Evolutionary conservation across 1,140 invertebrate species (phyloP), one percentile per base, ranked within the genome.

Genomic region (Cherax destructor): DNA sequence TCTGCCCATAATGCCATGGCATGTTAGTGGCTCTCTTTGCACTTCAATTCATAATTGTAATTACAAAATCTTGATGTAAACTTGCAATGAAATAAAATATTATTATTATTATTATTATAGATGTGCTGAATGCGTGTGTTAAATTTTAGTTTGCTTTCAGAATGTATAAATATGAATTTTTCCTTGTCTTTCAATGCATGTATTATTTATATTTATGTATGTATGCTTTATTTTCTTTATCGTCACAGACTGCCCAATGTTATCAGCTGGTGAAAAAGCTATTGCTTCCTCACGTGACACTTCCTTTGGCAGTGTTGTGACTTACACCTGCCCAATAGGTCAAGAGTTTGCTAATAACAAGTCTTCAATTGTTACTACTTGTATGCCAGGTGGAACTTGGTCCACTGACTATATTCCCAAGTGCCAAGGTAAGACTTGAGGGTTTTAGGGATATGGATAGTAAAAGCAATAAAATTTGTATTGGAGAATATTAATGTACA

Each of bases 271-370:
- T 78, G 96, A 96, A 93, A 97, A 97, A 93, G 98, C 98, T 50
- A 95, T 98, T 93, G 97, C 97, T 56, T 98, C 98, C 24, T 98
- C 97, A 94, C 96, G 98, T 94, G 98, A 99, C 94, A 98, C 98
- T 50, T 97, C 97, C 78, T 99, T 99, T 95, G 98, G 98, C 92
- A 98, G 98, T 74, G 95, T 96, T 69, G 97, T 99, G 69, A 97
- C 96, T 74, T 99, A 98, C 94, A 97, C 97, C 11, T 99, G 98
- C 94, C 98, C 98, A 1, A 95, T 97, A 94, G 98, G 98, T 59
- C 98, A 99, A 95, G 98, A 99, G 95, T 99, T 99, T 94, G 97
- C 97, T 30, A 99, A 97, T 85, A 98, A 98, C 93, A 97, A 97
- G 94, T 95, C 96, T 77, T 96, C 97, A 94, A 97, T 99, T 92